Base-by-base conservation (phyloP, 2,113 vertebrate species). In the Bambusicola thoracicus region DNA sequence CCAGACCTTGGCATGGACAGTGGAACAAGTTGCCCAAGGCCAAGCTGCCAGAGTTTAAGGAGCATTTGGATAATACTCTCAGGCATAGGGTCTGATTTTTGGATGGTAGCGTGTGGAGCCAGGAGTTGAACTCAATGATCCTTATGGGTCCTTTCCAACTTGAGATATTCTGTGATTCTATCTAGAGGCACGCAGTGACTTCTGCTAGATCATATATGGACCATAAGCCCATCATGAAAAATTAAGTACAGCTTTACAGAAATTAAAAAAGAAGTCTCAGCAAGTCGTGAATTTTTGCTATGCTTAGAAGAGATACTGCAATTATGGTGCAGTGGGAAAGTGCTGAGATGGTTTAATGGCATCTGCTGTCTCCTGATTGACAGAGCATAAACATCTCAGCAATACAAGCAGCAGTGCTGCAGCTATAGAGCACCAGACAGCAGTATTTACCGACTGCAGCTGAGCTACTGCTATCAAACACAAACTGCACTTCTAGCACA, bases 311-410 rank as follows among this genome's bases (percentile, higher is more conserved):
- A 91, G 43, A 61, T 0, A 0, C 49, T 1, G 2, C 78, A 81
- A 48, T 73, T 72, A 65, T 29, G 53, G 61, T 83, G 58, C 51
- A 86, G 56, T 3, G 19, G 75, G 18, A 72, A 93, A 94, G 27
- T 48, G 49, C 67, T 84, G 76, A 95, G 69, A 84, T 58, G 9
- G 49, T 84, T 89, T 88, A 93, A 88, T 58, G 66, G 55, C 69
- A 81, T 86, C 77, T 85, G 74, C 59, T 77, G 61, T 36, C 85
- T 86, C 72, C 55, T 84, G 69, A 88, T 3, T 86, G 94, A 92
- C 91, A 88, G 76, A 93, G 59, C 66, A 87, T 48, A 83, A 91
- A 86, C 78, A 59, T 41, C 91, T 41, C 91, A 78, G 84, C 94
- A 92, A 59, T 49, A 61, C 10, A 80, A 70, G 63, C 62, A 91